Conservation (phyloP, 2,113 vertebrate species). For the zebrafish (Danio rerio) region GRCz12tu NC_133185.1:838001-838500, state of each 20-base stretch:
- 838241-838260: conserved; percentile 61
- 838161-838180: conserved; percentile 13
- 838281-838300: conserved; percentile 67
- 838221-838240: conserved; percentile 60
- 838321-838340: conserved; percentile 56
- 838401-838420: conserved; percentile 69
- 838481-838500: conserved; percentile 63
- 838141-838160: not conserved
- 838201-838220: conserved; percentile 67
- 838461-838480: conserved; percentile 66
- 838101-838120: too few relatives aligned
- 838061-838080: too few relatives aligned
- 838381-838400: conserved; percentile 65
- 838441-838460: conserved; percentile 62
- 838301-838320: conserved; percentile 54
- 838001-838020: too few relatives aligned
- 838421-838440: conserved; percentile 65
- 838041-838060: too few relatives aligned
- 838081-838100: too few relatives aligned
- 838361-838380: conserved; percentile 67
- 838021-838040: too few relatives aligned
- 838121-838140: too few relatives aligned
- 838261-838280: conserved; percentile 65
- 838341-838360: conserved; percentile 53
- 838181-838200: conserved; percentile 67